Evolutionary conservation across 2,797 vertebrate species (phyloP).

Genomic region (Liparis tanakae): DNA sequence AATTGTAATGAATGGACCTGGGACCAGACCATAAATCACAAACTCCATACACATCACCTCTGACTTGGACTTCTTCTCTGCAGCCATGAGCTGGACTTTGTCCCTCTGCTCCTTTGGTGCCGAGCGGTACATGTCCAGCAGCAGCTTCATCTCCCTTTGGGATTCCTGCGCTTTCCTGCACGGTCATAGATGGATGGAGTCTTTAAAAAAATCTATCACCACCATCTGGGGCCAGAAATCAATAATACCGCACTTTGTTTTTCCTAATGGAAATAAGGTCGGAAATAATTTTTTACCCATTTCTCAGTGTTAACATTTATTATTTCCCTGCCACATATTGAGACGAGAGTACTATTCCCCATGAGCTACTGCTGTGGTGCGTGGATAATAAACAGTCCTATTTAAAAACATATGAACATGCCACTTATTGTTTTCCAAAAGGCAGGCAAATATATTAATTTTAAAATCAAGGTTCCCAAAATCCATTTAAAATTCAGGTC

Average conservation of each 20-base stretch:
- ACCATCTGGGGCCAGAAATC: neutral
- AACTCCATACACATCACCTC: conserved; percentile 81
- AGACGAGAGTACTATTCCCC: neutral
- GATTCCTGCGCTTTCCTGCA: conserved; percentile 96
- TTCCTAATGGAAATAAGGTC: neutral
- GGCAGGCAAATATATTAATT: neutral
- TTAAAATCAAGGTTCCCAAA: conserved; percentile 2
- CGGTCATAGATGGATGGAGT: conserved; percentile 6
- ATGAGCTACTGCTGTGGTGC: neutral
- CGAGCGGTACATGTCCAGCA: conserved; percentile 97
- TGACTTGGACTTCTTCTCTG: conserved; percentile 96
- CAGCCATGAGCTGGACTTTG: conserved; percentile 98
- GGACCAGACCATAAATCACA: neutral
- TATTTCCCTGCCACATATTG: neutral
- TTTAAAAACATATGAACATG: neutral
- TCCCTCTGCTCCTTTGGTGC: conserved; percentile 98
- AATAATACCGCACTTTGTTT: neutral
- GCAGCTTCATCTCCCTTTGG: conserved; percentile 96
- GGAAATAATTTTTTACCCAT: neutral
- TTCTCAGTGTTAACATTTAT: neutral
- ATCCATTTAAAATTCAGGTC: neutral
- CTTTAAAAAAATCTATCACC: neutral
- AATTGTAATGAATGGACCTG: neutral
- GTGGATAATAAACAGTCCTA: neutral
- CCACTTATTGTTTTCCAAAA: neutral